phyloP scores from a whole-genome alignment of 2,888 invertebrate genomes.

The Orthonevra nobilis region DNA sequence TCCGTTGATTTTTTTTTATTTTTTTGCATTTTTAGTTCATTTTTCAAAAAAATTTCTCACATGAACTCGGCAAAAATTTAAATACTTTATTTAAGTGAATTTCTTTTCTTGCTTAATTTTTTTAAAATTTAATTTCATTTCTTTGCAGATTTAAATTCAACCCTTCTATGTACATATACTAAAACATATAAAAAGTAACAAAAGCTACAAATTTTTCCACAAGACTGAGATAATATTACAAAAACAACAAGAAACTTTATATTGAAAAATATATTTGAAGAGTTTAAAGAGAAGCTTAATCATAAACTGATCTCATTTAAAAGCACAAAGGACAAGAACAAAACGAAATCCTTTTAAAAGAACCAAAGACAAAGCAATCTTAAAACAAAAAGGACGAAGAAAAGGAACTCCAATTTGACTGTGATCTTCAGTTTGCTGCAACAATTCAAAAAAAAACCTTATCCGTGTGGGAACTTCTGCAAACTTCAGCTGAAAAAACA shows the following conservation, averaged over 20 bases:
- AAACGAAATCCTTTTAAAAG: constrained; percentile 37
- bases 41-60: no score
- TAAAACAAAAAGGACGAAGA: background rate
- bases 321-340: constrained; percentile 34
- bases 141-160: constrained; percentile 55
- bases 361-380: constrained; percentile 58
- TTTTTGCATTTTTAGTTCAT: no score
- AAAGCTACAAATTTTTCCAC: constrained; percentile 69
- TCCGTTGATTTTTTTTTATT: no score
- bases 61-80: no score
- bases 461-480: constrained; percentile 41
- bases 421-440: constrained; percentile 56
- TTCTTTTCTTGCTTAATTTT: no score
- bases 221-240: constrained; percentile 66
- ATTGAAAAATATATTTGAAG: constrained; percentile 47
- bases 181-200: constrained; percentile 62
- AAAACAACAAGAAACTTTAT: constrained; percentile 42
- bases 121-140: background rate
- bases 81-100: no score
- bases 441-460: constrained; percentile 4
- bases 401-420: constrained; percentile 62
- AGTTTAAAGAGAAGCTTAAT: constrained; percentile 29
- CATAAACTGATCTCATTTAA: constrained; percentile 62
- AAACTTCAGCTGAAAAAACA: constrained; percentile 57
- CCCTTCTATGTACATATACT: constrained; percentile 63